Evolutionary conservation across 2,797 vertebrate species (phyloP).

Genomic region (Malacoraja senta): DNA sequence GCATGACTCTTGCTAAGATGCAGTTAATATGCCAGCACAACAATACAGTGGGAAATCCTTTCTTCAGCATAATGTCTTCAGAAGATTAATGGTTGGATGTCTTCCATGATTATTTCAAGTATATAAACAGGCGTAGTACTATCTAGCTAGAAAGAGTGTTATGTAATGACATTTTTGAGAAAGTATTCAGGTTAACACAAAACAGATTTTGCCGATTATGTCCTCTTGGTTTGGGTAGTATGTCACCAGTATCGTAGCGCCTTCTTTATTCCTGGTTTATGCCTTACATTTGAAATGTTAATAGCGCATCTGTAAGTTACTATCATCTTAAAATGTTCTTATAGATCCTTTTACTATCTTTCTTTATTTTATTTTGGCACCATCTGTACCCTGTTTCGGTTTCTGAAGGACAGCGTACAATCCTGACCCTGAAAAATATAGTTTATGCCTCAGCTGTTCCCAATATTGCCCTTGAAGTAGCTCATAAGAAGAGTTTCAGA

Average conservation of each 20-base stretch:
- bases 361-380: neutral
- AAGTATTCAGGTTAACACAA: conserved; percentile 21
- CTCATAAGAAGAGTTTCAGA: neutral
- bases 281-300: neutral
- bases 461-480: neutral
- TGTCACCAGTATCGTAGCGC: neutral
- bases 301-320: too few species aligned
- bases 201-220: neutral
- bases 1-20: neutral
- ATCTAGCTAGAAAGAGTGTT: conserved; percentile 13
- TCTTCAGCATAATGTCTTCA: neutral
- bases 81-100: conserved; percentile 10
- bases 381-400: neutral
- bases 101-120: conserved; percentile 27
- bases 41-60: neutral
- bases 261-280: neutral
- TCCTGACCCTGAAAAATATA: neutral
- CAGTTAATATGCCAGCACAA: neutral
- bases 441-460: neutral
- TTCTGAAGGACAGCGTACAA: neutral
- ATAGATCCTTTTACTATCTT: neutral
- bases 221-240: neutral
- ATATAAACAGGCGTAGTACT: conserved; percentile 12
- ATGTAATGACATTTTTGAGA: conserved; percentile 1
- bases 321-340: neutral